phyloP scores from a whole-genome alignment of 2,113 vertebrate genomes.

The Donacobius atricapilla region DNA sequence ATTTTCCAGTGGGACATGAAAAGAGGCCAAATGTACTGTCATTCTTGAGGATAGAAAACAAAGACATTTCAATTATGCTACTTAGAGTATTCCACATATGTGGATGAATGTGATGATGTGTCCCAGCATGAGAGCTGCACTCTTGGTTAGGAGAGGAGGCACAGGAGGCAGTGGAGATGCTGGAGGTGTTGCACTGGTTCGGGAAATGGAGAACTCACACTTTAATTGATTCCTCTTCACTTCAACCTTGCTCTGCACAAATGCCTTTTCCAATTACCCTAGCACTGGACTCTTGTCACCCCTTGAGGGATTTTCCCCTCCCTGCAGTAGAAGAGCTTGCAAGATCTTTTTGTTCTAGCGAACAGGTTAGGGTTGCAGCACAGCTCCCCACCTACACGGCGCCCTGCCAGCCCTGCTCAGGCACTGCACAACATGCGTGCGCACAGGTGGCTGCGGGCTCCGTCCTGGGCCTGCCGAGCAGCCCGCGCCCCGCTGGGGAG shows the following conservation, averaged over 20 bases:
- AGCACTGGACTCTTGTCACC: background rate
- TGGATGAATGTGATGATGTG: too few species aligned
- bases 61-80: background rate
- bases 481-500: background rate
- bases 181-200: rapidly evolving
- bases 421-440: background rate
- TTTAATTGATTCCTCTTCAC: background rate
- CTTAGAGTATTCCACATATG: background rate
- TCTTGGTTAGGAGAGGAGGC: background rate
- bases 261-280: background rate
- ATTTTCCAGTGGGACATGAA: background rate
- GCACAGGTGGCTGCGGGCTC: background rate
- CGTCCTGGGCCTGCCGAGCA: background rate
- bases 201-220: rapidly evolving
- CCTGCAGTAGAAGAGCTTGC: background rate
- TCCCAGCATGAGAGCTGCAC: background rate
- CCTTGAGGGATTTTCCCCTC: background rate
- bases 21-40: background rate
- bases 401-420: background rate
- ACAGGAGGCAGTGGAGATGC: rapidly evolving
- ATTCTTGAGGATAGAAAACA: background rate
- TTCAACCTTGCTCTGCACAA: background rate
- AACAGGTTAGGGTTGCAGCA: background rate
- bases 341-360: background rate
- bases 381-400: background rate